These are phyloP conservation scores for Belgica antarctica DNA, from an alignment of 2,888 invertebrate genomes.

Conservation along the genomic window DNA sequence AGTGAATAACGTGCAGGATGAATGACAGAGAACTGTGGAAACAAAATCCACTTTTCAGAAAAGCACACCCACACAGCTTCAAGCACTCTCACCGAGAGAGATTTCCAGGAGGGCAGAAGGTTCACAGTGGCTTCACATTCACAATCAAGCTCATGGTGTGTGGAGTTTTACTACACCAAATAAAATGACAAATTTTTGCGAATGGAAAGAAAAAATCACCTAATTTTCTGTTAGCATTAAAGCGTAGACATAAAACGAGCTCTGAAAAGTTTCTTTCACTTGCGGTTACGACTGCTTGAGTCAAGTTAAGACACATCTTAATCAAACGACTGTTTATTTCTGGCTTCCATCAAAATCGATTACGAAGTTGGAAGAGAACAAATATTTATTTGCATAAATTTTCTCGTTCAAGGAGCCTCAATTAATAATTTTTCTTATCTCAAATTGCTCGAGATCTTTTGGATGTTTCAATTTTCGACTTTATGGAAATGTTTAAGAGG, in stretches of 20 bases:
- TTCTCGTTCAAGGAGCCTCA: too few species aligned
- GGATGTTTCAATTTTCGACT: background rate
- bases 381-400: conserved; percentile 4
- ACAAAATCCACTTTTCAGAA: background rate
- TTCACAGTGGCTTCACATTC: conserved; percentile 12
- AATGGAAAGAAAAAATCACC: conserved; percentile 6
- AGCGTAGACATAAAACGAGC: background rate
- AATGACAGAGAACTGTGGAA: background rate
- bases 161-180: conserved; percentile 11
- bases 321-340: background rate
- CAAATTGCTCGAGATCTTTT: conserved; percentile 10
- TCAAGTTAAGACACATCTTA: background rate
- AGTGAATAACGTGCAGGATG: background rate
- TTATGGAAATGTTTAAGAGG: conserved; percentile 9
- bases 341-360: background rate
- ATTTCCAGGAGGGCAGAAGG: background rate
- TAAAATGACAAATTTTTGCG: conserved; percentile 24
- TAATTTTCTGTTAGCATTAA: background rate
- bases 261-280: too few species aligned
- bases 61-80: background rate
- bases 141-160: background rate
- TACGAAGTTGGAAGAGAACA: background rate
- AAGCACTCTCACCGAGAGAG: background rate
- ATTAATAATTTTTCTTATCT: background rate
- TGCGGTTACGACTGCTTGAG: background rate